Conservation (phyloP, 2,797 vertebrate genomes). For the Mormyrus hasselquistii region DNA sequence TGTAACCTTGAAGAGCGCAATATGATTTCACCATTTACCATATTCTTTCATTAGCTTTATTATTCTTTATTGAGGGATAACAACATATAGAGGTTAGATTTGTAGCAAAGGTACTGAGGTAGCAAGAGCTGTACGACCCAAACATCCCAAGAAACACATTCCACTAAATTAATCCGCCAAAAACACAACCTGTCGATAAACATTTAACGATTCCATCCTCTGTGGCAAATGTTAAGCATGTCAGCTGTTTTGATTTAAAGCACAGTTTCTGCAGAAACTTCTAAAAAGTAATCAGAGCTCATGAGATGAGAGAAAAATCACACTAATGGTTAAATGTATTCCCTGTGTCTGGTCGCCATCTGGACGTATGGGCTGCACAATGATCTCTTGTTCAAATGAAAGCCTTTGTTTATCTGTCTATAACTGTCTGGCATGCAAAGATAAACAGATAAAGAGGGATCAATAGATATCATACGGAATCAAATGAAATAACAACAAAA, state of each 20-base stretch:
- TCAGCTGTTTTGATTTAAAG: background rate
- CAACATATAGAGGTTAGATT: background rate
- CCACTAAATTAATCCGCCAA: background rate
- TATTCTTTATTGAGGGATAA: background rate
- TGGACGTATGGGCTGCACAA: conserved; percentile 40
- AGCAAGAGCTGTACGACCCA: background rate
- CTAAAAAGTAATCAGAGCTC: background rate
- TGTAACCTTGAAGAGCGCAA: background rate
- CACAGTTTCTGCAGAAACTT: background rate
- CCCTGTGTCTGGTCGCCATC: conserved; percentile 32
- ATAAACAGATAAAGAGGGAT: conserved; percentile 60
- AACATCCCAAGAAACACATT: background rate
- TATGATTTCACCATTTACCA: background rate
- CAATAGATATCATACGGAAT: conserved; percentile 47
- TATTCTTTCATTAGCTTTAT: background rate
- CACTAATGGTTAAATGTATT: conserved; percentile 44
- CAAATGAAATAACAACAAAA: conserved; percentile 54
- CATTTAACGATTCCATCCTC: background rate
- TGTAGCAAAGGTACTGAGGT: background rate
- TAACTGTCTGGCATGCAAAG: conserved; percentile 51
- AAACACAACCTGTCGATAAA: background rate
- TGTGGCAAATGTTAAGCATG: background rate
- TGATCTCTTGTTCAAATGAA: conserved; percentile 50
- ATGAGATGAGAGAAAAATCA: conserved; percentile 57
- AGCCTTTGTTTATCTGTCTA: conserved; percentile 50